Conservation (phyloP, 2,888 invertebrate genomes). For the Lochmaea capreae region DNA sequence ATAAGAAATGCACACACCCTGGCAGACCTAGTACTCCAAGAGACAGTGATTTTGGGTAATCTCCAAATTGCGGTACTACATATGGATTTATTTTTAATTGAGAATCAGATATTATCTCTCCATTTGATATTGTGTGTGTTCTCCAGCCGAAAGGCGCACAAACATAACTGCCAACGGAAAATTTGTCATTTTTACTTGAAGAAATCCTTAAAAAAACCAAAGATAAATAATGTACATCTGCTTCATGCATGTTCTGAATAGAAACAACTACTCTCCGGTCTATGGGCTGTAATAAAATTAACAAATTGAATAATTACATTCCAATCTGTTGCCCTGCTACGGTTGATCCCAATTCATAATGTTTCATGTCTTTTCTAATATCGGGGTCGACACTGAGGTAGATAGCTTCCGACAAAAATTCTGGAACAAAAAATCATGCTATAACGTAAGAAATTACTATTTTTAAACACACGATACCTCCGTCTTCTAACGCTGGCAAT, state of each 20-base stretch:
- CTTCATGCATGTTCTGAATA: too few species aligned
- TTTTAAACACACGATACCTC: not conserved
- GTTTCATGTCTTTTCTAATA: not conserved
- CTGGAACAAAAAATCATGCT: not conserved
- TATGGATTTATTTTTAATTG: slow-evolving; percentile 53
- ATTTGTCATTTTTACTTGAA: slow-evolving; percentile 73
- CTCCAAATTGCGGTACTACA: slow-evolving; percentile 70
- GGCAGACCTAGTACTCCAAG: slow-evolving; percentile 78
- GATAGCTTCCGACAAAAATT: not conserved
- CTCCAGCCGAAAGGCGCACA: slow-evolving; percentile 77
- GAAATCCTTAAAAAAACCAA: slow-evolving; percentile 69
- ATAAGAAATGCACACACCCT: slow-evolving; percentile 66
- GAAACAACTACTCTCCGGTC: too few species aligned
- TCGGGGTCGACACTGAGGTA: not conserved
- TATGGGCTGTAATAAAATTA: too few species aligned
- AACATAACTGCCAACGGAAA: slow-evolving; percentile 73
- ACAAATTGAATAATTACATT: not conserved
- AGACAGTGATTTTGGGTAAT: slow-evolving; percentile 71
- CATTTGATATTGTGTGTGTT: slow-evolving; percentile 67
- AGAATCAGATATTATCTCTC: slow-evolving; percentile 69
- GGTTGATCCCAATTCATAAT: not conserved
- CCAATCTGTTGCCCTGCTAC: not conserved
- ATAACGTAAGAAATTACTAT: not conserved
- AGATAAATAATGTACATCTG: too few species aligned
- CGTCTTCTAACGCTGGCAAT: not conserved